These are phyloP conservation scores for Gephyroberyx darwinii DNA, from an alignment of 2,797 vertebrate species.

Conservation along the genomic window DNA sequence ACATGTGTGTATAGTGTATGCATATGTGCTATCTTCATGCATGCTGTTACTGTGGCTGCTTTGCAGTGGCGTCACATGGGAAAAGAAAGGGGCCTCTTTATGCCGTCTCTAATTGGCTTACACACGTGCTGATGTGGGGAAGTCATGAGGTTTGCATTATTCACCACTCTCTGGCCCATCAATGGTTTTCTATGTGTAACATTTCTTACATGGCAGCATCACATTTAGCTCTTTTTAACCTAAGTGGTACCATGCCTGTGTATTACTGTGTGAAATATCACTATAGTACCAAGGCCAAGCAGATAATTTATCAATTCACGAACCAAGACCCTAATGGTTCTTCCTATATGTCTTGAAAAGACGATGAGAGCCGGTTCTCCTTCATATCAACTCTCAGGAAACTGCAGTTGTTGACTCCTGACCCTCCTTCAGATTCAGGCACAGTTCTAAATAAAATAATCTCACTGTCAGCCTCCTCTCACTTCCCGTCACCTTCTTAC, in stretches of 20 bases:
- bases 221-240: not conserved
- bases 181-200: slow-evolving; percentile 1
- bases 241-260: not conserved
- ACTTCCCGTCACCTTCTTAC: slow-evolving; percentile 40
- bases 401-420: slow-evolving; percentile 67
- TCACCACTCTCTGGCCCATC: not conserved
- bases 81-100: not conserved
- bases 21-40: slow-evolving; percentile 17
- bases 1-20: slow-evolving; percentile 30
- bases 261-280: slow-evolving; percentile 25
- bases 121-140: not conserved
- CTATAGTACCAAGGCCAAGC: slow-evolving; percentile 10
- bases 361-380: slow-evolving; percentile 18
- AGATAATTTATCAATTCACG: slow-evolving; percentile 33
- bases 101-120: slow-evolving; percentile 23
- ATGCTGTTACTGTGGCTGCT: slow-evolving; percentile 11
- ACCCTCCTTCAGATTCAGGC: slow-evolving; percentile 57
- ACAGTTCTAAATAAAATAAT: slow-evolving; percentile 64
- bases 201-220: not conserved
- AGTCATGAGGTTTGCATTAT: not conserved
- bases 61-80: slow-evolving; percentile 7
- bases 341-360: slow-evolving; percentile 30
- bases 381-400: slow-evolving; percentile 53
- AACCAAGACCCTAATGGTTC: slow-evolving; percentile 36
- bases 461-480: slow-evolving; percentile 50